A percentile compares a stretch with the other conserved stretches of the same genome.
Evolutionary conservation across 2,888 invertebrate species (phyloP).

Genomic region (Heteropelma amictum): DNA sequence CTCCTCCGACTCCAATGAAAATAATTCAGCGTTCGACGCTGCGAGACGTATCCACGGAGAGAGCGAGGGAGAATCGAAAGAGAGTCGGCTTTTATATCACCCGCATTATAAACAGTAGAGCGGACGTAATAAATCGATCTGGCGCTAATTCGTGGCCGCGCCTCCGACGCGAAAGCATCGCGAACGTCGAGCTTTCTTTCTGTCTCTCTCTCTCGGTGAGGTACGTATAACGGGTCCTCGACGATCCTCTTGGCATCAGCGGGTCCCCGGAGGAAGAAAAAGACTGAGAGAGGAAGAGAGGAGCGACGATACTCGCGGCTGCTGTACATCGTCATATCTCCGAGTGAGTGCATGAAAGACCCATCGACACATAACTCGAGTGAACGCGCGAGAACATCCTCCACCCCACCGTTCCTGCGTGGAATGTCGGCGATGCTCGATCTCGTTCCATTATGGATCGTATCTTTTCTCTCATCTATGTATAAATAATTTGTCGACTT

Average conservation of each 20-base stretch:
- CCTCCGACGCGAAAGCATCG: conserved; percentile 53
- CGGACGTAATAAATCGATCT: conserved; percentile 65
- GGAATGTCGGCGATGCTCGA: conserved; percentile 50
- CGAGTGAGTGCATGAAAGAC: conserved; percentile 7
- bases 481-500: conserved; percentile 11
- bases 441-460: conserved; percentile 51
- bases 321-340: conserved; percentile 2
- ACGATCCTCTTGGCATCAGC: conserved; percentile 34
- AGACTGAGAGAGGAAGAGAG: neutral
- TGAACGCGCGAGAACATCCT: conserved; percentile 43
- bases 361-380: conserved; percentile 51
- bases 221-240: conserved; percentile 45
- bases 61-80: conserved; percentile 1
- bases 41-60: neutral
- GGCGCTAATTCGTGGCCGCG: conserved; percentile 63
- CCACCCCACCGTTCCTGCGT: conserved; percentile 35
- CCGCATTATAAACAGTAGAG: conserved; percentile 61
- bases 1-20: conserved; percentile 9
- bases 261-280: conserved; percentile 8
- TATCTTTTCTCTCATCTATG: conserved; percentile 22
- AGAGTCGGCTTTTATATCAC: conserved; percentile 56
- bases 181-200: neutral
- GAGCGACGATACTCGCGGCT: neutral
- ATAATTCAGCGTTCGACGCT: conserved; percentile 28
- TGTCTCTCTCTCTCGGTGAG: neutral